Evolutionary conservation across 2,888 invertebrate species (phyloP), one percentile per base, ranked within the genome.

Genomic region (Phlogophora meticulosa): DNA sequence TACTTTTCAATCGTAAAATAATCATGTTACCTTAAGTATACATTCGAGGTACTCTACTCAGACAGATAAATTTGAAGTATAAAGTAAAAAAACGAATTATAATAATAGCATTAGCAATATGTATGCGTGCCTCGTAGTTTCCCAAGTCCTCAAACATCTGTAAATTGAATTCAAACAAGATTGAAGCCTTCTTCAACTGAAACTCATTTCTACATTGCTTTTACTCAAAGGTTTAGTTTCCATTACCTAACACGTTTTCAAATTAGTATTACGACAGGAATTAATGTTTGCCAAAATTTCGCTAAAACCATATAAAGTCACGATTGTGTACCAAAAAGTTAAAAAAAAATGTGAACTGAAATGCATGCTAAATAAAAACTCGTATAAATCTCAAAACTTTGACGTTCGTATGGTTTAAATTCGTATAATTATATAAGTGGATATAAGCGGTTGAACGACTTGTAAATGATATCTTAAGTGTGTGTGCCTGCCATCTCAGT

Each of bases 301-400:
- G n/a, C 15, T 45, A 32, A 40, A 24, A 17, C 56, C 11, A 36
- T 24, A 9, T 46, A 34, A 43, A 46, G 34, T 34, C 17, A 13
- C 15, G 38, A 42, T 15, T 17, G 28, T 38, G n/a, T 20, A 22
- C 28, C 22, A 53, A 49, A 65, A 65, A 65, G 46, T 76, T 70
- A 9, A 55, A 65, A 65, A 22, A n/a, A 28, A 40, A 45, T 11
- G 40, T 58, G 58, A 42, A 20, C 49, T 53, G 45, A 61, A 72
- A 55, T 46, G 53, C 64, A 75, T 53, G 34, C 46, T 48, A 76
- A 59, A 76, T 65, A 65, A 71, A 75, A 74, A 59, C 62, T 65
- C 72, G 62, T 76, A 76, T 76, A 52, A 76, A 76, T 72, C 51
- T 60, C 28, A 59, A 62, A 76, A 76, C 48, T 76, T 66, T 57